Evolutionary conservation across 2,113 vertebrate species (phyloP), one percentile per base, ranked within the genome.

Genomic region (Pteruthius melanotis): DNA sequence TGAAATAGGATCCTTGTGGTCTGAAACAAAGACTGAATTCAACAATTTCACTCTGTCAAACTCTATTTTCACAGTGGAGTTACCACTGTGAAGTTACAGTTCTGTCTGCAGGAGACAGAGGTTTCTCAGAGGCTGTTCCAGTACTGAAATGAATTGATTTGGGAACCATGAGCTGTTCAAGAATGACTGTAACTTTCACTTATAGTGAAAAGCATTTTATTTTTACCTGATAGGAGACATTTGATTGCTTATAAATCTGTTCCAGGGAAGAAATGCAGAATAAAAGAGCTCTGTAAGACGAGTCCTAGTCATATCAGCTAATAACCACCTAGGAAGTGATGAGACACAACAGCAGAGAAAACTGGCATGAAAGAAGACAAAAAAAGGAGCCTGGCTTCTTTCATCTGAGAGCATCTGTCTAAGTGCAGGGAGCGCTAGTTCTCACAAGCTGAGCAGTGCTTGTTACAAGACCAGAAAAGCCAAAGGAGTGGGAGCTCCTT

Each of bases 11-110:
- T 80, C 49, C 49, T 87, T 87, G 53, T 79, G 74, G 56, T 91
- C 40, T 89, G 74, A 84, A 94, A 87, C 89, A 95, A 94, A 93
- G 80, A 71, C 47, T 71, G 63, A 86, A 94, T 88, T 80, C 53
- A 93, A 64, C 15, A 54, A 50, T 88, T 90, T 88, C 37, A 63
- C 50, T 68, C 65, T 60, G 74, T 37, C 64, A 95, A 96, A 75
- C 52, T 52, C 33, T 37, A 9, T 75, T 93, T 94, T 91, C 85
- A 92, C 82, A 86, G 52, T 61, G 63, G 57, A 80, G 26, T 80
- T 83, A 77, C n/a, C 50, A 54, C 26, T 57, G 57, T 83, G 63
- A 94, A 72, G 68, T 93, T 92, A 92, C 64, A 86, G 45, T 47
- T 97, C 35, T 77, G 66, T 50, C 70, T 90, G 71, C 37, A 60